Conservation (phyloP, 2,113 vertebrate genomes). For the Centropus unirufus region DNA sequence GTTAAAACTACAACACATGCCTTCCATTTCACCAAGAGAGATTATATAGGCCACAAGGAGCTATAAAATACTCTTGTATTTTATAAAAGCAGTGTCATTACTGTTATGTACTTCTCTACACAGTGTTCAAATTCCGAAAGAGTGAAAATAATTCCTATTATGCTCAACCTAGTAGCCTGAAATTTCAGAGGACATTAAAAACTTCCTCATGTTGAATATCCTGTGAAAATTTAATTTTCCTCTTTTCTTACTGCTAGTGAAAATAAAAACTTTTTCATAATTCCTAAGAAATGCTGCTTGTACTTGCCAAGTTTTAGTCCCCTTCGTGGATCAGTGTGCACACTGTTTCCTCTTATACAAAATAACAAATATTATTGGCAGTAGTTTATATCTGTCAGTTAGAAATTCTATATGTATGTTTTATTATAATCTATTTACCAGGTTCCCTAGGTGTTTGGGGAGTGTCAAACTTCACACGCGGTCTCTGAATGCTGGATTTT, state of each 20-base stretch:
- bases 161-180: neutral
- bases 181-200: neutral
- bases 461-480: neutral
- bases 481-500: neutral
- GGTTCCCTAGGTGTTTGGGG: neutral
- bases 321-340: neutral
- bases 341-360: neutral
- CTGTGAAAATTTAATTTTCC: neutral
- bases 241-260: neutral
- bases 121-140: neutral
- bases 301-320: neutral
- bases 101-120: neutral
- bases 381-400: neutral
- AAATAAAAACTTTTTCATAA: neutral
- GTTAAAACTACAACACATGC: too few species aligned
- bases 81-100: constrained; percentile 13
- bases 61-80: neutral
- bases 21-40: neutral
- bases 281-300: neutral
- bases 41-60: neutral
- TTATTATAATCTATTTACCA: constrained; percentile 6
- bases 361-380: neutral
- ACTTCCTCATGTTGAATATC: neutral
- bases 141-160: neutral
- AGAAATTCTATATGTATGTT: constrained; percentile 8